Conservation (phyloP, 1,140 invertebrate genomes). For the Zaprionus lachaisei region DNA sequence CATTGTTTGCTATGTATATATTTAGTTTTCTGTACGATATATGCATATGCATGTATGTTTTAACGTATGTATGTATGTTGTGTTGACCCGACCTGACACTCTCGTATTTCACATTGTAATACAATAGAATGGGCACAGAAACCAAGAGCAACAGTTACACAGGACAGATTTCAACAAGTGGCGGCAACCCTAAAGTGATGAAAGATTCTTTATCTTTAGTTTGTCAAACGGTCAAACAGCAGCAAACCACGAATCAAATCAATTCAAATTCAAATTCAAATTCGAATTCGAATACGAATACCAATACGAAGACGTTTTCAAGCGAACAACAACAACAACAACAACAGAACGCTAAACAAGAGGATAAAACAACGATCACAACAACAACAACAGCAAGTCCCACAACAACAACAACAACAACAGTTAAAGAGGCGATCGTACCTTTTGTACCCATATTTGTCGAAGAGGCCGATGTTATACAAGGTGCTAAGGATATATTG, state of each 20-base stretch:
- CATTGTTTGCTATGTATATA: neutral
- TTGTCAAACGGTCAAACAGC: slow-evolving; percentile 72
- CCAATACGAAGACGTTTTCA: slow-evolving; percentile 42
- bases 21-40: slow-evolving; percentile 1
- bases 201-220: slow-evolving; percentile 82
- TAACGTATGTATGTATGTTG: slow-evolving; percentile 20
- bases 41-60: slow-evolving; percentile 11
- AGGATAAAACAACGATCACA: slow-evolving; percentile 31
- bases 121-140: slow-evolving; percentile 84
- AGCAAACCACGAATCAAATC: slow-evolving; percentile 65
- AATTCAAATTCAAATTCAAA: slow-evolving; percentile 60
- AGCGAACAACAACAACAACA: slow-evolving; percentile 39
- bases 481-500: slow-evolving; percentile 86
- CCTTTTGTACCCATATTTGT: slow-evolving; percentile 85
- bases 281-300: slow-evolving; percentile 50
- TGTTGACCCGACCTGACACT: slow-evolving; percentile 78
- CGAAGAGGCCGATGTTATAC: slow-evolving; percentile 85
- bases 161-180: slow-evolving; percentile 82
- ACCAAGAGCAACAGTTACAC: slow-evolving; percentile 83
- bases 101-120: slow-evolving; percentile 77
- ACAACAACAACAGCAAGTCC: slow-evolving; percentile 38
- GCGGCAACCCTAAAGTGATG: slow-evolving; percentile 82
- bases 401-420: slow-evolving; percentile 29
- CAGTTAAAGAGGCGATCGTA: slow-evolving; percentile 59
- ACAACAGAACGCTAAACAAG: slow-evolving; percentile 28